Conservation (phyloP, 2,888 invertebrate genomes). For the Taphrorychus bicolor region DNA sequence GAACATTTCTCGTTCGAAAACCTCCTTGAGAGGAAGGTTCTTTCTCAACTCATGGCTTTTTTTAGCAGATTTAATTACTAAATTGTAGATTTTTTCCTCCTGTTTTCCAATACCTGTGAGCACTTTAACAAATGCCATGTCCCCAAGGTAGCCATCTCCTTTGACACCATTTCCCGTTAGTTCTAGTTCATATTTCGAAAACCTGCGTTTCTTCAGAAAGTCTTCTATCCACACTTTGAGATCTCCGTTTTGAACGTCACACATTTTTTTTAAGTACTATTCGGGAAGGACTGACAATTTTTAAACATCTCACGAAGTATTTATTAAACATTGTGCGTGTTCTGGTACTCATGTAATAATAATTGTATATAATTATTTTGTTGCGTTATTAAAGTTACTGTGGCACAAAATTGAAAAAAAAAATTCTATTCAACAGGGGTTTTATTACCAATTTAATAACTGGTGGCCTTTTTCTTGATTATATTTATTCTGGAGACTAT, state of each 20-base stretch:
- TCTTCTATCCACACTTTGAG: constrained; percentile 27
- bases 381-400: too few species aligned
- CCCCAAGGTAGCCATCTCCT: constrained; percentile 47
- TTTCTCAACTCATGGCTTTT: constrained; percentile 33
- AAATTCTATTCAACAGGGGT: too few species aligned
- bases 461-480: too few species aligned
- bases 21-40: constrained; percentile 34
- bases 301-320: not conserved
- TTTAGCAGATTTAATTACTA: constrained; percentile 33
- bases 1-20: constrained; percentile 43
- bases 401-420: too few species aligned
- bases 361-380: too few species aligned
- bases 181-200: constrained; percentile 32
- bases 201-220: constrained; percentile 29
- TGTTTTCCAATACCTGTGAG: constrained; percentile 30
- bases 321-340: not conserved
- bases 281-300: not conserved
- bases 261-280: too few species aligned
- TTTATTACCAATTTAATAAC: too few species aligned
- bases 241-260: constrained; percentile 11
- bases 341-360: too few species aligned
- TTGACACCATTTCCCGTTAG: constrained; percentile 39
- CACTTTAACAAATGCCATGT: constrained; percentile 43
- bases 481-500: too few species aligned
- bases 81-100: constrained; percentile 34